Conservation (phyloP, 1,140 invertebrate species). For the Bombus impatiens region DNA sequence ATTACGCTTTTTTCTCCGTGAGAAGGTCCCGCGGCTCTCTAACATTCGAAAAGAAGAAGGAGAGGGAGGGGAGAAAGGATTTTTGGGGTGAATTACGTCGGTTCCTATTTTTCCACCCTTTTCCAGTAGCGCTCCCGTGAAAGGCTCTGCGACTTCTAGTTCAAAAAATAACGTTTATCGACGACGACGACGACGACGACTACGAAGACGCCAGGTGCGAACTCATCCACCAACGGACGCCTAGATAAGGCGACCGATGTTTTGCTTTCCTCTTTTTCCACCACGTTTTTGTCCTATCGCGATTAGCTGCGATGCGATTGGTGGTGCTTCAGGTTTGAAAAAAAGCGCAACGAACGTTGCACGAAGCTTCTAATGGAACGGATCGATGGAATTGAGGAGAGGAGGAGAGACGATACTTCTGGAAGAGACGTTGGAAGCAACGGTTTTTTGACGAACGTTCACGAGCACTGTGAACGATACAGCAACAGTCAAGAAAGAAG, state of each 20-base stretch:
- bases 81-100: slow-evolving; percentile 72
- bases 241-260: slow-evolving; percentile 45
- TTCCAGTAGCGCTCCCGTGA: neutral
- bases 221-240: neutral
- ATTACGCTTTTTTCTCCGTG: slow-evolving; percentile 69
- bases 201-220: slow-evolving; percentile 20
- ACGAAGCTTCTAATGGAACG: slow-evolving; percentile 27
- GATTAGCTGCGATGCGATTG: slow-evolving; percentile 11
- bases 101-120: slow-evolving; percentile 70
- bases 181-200: slow-evolving; percentile 26
- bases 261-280: neutral
- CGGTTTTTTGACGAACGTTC: slow-evolving; percentile 54
- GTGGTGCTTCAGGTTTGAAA: neutral
- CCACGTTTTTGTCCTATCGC: neutral
- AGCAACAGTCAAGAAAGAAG: neutral
- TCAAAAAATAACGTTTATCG: slow-evolving; percentile 23
- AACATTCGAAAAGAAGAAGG: slow-evolving; percentile 13
- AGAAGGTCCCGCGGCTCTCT: slow-evolving; percentile 52
- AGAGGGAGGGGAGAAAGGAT: slow-evolving; percentile 44
- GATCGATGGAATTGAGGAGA: neutral
- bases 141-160: neutral
- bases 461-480: neutral
- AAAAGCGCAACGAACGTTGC: slow-evolving; percentile 33
- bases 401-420: neutral
- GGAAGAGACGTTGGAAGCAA: slow-evolving; percentile 25